Conservation (phyloP, 1,140 invertebrate genomes). For the Drosophila obscura region DNA sequence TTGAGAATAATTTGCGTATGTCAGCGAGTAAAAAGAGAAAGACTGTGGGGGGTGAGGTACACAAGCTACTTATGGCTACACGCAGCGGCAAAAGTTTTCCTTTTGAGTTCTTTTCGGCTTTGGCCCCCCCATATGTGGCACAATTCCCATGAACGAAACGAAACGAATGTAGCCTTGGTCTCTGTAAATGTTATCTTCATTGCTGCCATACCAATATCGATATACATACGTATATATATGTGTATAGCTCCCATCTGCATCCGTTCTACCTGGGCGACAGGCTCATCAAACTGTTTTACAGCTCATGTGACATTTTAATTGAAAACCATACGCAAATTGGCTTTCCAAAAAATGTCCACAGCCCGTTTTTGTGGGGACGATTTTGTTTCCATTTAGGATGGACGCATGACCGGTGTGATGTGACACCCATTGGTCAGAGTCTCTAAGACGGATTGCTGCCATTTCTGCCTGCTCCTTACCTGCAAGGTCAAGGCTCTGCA, state of each 20-base stretch:
- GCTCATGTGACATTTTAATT: conserved; percentile 60
- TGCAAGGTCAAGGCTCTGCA: too few relatives aligned
- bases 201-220: conserved; percentile 12
- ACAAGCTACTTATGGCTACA: conserved; percentile 20
- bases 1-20: conserved; percentile 51
- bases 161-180: background rate
- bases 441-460: too few relatives aligned
- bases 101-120: conserved; percentile 17
- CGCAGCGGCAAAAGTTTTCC: background rate
- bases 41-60: background rate
- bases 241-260: conserved; percentile 1
- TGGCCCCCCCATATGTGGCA: conserved; percentile 25
- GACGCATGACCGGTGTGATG: too few relatives aligned
- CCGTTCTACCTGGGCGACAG: conserved; percentile 5
- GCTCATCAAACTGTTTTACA: conserved; percentile 51
- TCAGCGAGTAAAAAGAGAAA: background rate
- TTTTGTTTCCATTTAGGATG: too few relatives aligned
- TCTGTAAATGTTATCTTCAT: conserved; percentile 5
- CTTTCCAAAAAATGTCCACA: conserved; percentile 30
- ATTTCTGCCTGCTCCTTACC: too few relatives aligned
- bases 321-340: conserved; percentile 51
- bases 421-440: too few relatives aligned
- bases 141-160: conserved; percentile 21
- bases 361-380: too few relatives aligned
- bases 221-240: too few relatives aligned